Base-by-base conservation (phyloP, 2,888 invertebrate species). In the Ormyrus rosae region DNA sequence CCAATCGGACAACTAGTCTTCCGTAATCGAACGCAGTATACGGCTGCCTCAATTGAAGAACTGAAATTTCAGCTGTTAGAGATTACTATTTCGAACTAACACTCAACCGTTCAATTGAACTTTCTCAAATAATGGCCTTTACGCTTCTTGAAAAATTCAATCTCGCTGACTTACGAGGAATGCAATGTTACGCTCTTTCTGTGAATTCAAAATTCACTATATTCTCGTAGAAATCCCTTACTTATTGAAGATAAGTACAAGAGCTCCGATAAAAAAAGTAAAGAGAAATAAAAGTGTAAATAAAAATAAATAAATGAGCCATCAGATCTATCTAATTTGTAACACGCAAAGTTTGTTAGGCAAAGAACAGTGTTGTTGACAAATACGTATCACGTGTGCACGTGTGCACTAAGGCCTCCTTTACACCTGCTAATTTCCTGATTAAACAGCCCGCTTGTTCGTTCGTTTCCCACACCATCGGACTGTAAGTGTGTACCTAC, bases 371-470 rank as follows among this genome's bases (percentile, higher is more conserved):
- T 48, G 48, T 64, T 34, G 34, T 50, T 11, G 11, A 58, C 58
- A 58, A 34, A 11, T 9, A 8, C 8, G 46, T 11, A n/a, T n/a
- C n/a, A n/a, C n/a, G n/a, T n/a, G n/a, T 9, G 65, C 51, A 9
- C n/a, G 4, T 19, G 65, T 7, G 60, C 10, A 61, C 19, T 11
- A 6, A 63, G 7, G 19, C 9, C 46, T 55, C 13, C 58, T 65
- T 70, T 78, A 58, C 63, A 77, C 55, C 34, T 58, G 64, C 71
- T 51, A 50, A 71, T 70, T 77, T 64, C 4, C 34, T 70, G n/a
- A 56, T 50, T 70, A 77, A 77, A 77, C 64, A 77, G 8, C 46
- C 19, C 8, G 34, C 5, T 13, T 51, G 6, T 7, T 6, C 19
- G 34, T 55, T 61, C 11, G 34, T 48, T 68, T 46, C 55, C 7